These are phyloP conservation scores for Prionace glauca DNA, from an alignment of 2,797 vertebrate genomes.

Conservation along the genomic window DNA sequence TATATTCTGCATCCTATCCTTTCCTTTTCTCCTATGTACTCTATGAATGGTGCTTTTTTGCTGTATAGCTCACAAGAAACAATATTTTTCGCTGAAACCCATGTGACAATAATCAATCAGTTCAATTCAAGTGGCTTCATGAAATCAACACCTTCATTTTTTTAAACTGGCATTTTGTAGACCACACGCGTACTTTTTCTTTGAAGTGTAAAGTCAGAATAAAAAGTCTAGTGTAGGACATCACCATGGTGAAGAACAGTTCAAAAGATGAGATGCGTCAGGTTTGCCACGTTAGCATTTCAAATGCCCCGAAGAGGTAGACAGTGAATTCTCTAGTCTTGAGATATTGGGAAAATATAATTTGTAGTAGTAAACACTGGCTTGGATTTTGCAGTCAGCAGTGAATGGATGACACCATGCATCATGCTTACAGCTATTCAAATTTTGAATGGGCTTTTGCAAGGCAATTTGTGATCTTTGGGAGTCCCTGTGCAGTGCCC, in stretches of 20 bases:
- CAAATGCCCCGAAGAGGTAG: not conserved
- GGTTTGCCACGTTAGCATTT: not conserved
- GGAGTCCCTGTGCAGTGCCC: not conserved
- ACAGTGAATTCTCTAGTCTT: not conserved
- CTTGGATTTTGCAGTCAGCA: not conserved
- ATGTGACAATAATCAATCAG: too few relatives aligned
- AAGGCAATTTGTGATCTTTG: not conserved
- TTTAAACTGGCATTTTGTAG: not conserved
- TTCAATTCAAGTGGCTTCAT: not conserved
- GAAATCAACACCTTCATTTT: not conserved
- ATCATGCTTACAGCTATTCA: not conserved
- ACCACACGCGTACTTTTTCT: not conserved
- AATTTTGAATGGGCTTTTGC: not conserved
- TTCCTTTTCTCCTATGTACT: too few relatives aligned
- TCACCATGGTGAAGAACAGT: not conserved
- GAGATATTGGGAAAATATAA: not conserved
- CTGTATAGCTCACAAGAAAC: too few relatives aligned
- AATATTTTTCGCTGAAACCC: too few relatives aligned
- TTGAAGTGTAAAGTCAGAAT: not conserved
- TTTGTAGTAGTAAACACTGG: not conserved
- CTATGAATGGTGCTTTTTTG: too few relatives aligned
- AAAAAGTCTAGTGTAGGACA: not conserved
- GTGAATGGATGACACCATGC: not conserved
- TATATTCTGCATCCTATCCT: too few relatives aligned
- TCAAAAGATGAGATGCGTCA: not conserved